Base-by-base conservation (phyloP, 1,140 invertebrate species). In the Leptinotarsa defecta region DNA sequence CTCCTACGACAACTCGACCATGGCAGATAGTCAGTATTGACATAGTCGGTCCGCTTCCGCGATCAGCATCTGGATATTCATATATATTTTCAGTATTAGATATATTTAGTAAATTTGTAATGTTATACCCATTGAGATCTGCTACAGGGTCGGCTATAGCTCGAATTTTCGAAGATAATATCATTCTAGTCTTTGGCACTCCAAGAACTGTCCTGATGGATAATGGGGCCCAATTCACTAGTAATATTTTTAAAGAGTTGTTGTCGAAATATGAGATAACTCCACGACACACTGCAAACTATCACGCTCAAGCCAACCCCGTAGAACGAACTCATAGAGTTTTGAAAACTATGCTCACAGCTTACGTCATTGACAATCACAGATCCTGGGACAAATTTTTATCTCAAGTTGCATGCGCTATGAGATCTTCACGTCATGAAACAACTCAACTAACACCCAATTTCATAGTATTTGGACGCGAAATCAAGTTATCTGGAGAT, bases 21-120 rank as follows among this genome's bases (percentile, higher is more conserved):
- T 83, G 78, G 78, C 20, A 79, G 13, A 49, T 78, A 1, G 57
- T 84, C 0, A 70, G 79, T 0, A 63, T 75, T 1, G 84, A 85
- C 73, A n/a, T 85, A 3, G 79, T 84, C 73, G 84, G 84, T 19
- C 63, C 74, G 19, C 81, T 84, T 0, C 83, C 82, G 0, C 61
- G 20, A 4, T 80, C 77, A 20, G 49, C 65, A 27, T 27, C 20
- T 43, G 82, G 84, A 61, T 75, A 83, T 65, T 49, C 61, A 15
- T 85, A 81, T 71, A 61, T 85, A 0, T 61, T 85, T 4, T 79
- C 85, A 0, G 20, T 83, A 3, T 73, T 80, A 17, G 83, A 85
- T 78, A 70, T 76, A 15, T 82, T 84, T 52, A 83, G 80, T 1
- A 81, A 82, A 68, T 85, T 78, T 68, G n/a, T 48, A 5, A 8